Evolutionary conservation across 1,140 invertebrate genomes (phyloP), one percentile per base, ranked within the genome.

Genomic region (Pogonomyrmex barbatus): DNA sequence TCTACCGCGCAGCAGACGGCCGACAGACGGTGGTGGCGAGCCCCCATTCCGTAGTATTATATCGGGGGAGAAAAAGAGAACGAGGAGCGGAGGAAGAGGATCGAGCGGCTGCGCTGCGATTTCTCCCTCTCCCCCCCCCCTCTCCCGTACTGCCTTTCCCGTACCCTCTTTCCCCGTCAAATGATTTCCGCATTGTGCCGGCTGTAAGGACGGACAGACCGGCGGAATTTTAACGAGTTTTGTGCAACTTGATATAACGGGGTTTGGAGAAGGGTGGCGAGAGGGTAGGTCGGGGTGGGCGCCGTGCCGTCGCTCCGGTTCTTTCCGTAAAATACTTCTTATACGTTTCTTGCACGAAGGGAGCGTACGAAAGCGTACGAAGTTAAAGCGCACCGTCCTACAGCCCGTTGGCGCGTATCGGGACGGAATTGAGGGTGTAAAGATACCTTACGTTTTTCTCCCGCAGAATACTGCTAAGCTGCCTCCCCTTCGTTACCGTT

Each of bases 151-250:
- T 30, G 2, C 8, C 17, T 45, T 6, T 14, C 10, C n/a, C 50
- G 39, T 30, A 12, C 39, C 30, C 54, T 68, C 81, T 68, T 50
- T 77, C 45, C 70, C 62, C 54, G 24, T 63, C 86, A 63, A 92
- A 92, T 90, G 91, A 92, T 91, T 90, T 92, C 89, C 88, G 91
- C 92, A 92, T 92, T 92, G 89, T 92, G 91, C 87, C 82, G 86
- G 88, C 68, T 75, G 87, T 90, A 92, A 90, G 89, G 90, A 93
- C 87, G 88, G 91, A 92, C 91, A 70, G 90, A 91, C 87, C 91
- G 84, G 73, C 73, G 88, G 93, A 93, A 93, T 93, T 93, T 93
- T 93, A 93, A 93, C 92, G 92, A 93, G 93, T 93, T 93, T 93
- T 91, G 87, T 87, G 91, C 91, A 88, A 90, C 89, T 91, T 91